Base-by-base conservation (phyloP, 2,113 vertebrate genomes). In the Gymnorhina tibicen region DNA sequence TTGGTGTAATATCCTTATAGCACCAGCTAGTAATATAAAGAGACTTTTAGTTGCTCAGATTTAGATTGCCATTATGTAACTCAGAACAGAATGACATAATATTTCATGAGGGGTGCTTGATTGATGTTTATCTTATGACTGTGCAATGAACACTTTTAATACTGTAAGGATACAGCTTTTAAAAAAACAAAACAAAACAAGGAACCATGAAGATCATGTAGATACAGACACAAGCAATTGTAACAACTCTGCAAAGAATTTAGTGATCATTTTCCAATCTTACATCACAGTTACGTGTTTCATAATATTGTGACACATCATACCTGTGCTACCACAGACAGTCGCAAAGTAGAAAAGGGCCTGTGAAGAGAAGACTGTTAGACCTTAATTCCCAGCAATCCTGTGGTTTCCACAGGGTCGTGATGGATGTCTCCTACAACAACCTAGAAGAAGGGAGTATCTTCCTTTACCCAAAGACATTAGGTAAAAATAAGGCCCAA, bases 311-410 rank as follows among this genome's bases (percentile, higher is more conserved):
- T 42, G 22, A 50, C 17, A 27, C 18, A 27, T 30, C 47, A 58
- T 62, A 39, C 19, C 21, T 47, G 19, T 52, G 64, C 13, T 73
- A 35, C 2, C 4, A 4, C 18, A 68, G 16, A 30, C 27, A 10
- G 4, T 52, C 0, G 0, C 14, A 62, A 64, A 13, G 18, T 21
- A 72, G 22, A 26, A 16, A 74, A 58, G 27, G 9, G 6, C 16
- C 33, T 68, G 9, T 83, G 56, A 76, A 76, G 10, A 35, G 9
- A 82, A 82, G 5, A 75, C 20, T 32, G 7, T 44, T 23, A 78
- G 9, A 5, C 7, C 27, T 47, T 60, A 22, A 55, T 79, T 92
- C 50, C 1, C 37, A 80, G 16, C 0, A 85, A 6, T 68, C 64
- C 7, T 47, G 7, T 92, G 27, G 27, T 59, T 92, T 73, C 44